These are phyloP conservation scores for Bicyclus anynana DNA, from an alignment of 1,140 invertebrate genomes.

Conservation along the genomic window DNA sequence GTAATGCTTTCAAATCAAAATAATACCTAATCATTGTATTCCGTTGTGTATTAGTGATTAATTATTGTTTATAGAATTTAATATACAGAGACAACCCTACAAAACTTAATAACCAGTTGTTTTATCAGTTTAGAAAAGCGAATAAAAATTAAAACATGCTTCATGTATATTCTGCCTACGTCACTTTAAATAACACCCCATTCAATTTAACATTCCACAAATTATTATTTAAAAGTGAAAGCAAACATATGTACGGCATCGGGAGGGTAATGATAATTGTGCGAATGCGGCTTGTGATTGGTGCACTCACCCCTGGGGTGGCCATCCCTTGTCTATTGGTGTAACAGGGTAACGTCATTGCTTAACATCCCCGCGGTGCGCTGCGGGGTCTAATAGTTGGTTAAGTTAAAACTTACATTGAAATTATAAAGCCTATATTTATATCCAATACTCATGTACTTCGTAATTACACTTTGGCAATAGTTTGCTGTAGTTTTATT, in stretches of 20 bases:
- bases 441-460: slow-evolving; percentile 8
- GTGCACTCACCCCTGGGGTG: slow-evolving; percentile 40
- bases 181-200: slow-evolving; percentile 37
- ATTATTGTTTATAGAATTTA: too few species aligned
- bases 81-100: too few species aligned
- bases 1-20: too few species aligned
- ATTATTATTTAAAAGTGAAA: slow-evolving; percentile 71
- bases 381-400: slow-evolving; percentile 52
- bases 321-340: slow-evolving; percentile 41
- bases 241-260: slow-evolving; percentile 60
- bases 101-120: too few species aligned
- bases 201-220: slow-evolving; percentile 58
- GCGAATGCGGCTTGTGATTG: slow-evolving; percentile 45
- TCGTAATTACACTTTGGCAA: neutral
- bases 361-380: slow-evolving; percentile 40
- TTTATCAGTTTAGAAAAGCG: neutral
- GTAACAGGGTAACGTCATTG: slow-evolving; percentile 24
- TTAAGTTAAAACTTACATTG: slow-evolving; percentile 9
- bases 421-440: slow-evolving; percentile 15
- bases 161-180: neutral
- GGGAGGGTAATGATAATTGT: slow-evolving; percentile 54
- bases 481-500: slow-evolving; percentile 3
- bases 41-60: too few species aligned
- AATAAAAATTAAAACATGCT: neutral
- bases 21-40: too few species aligned